Percentiles rank a stretch among this genome's conserved stretches.
These are phyloP conservation scores for Heliconius ismenius DNA, from an alignment of 2,888 invertebrate species.

Conservation along the genomic window DNA sequence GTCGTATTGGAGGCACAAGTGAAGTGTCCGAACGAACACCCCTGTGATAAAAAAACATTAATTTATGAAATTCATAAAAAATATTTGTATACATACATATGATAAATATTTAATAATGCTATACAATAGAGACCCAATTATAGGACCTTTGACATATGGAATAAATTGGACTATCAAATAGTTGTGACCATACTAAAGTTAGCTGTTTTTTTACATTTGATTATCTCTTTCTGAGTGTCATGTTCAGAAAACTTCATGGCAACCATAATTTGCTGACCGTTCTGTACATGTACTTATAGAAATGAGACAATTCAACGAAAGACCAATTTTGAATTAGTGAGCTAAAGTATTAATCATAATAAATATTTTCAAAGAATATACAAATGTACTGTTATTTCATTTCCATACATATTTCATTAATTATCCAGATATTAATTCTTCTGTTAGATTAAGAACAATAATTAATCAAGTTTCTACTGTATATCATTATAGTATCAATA, in stretches of 20 bases:
- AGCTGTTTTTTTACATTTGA: no score
- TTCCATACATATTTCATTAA: not conserved
- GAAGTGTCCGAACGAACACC: constrained; percentile 93
- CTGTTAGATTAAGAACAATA: not conserved
- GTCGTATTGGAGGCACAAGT: constrained; percentile 95
- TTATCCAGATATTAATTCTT: not conserved
- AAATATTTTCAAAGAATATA: no score
- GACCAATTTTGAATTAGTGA: no score
- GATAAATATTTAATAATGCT: not conserved
- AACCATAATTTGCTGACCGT: no score
- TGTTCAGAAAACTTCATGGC: no score
- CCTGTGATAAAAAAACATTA: constrained; percentile 67
- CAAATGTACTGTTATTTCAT: not conserved
- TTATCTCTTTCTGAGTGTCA: no score
- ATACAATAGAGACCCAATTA: not conserved
- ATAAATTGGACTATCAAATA: not conserved
- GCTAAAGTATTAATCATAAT: no score
- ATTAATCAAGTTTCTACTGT: not conserved
- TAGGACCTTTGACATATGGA: no score
- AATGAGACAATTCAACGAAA: no score
- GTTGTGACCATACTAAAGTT: no score
- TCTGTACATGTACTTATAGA: no score
- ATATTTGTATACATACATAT: not conserved
- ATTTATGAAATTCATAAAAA: not conserved
- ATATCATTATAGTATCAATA: not conserved